Evolutionary conservation across 2,888 invertebrate genomes (phyloP), one percentile per base, ranked within the genome.

Genomic region (Petrolisthes cinctipes): DNA sequence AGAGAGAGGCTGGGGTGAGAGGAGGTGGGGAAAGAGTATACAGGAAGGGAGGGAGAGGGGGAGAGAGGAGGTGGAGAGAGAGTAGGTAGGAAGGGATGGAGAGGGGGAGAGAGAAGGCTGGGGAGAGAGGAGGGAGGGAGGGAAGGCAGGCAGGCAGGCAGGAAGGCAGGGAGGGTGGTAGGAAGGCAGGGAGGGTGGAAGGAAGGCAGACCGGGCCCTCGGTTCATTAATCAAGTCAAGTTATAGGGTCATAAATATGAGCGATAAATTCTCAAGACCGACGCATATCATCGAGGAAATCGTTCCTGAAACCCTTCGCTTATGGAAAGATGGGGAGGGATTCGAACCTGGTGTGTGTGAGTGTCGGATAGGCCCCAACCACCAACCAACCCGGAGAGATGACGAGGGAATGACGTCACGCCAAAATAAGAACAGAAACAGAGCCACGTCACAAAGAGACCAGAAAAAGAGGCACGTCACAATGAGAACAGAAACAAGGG

Each of bases 171-270:
- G n/a, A 79, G 53, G 20, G 5, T 1, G 61, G 17, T 1, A 61
- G 61, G 17, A 1, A 61, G 61, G 17, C 11, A 17, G 61, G 17
- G 1, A 61, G 61, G 61, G 20, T 73, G 56, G 68, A 78, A 75
- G 75, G 75, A 51, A 20, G 81, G 17, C 20, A 53, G 37, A 11
- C 61, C 23, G 37, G 54, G 73, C 9, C 75, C 75, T 56, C 81
- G 79, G 68, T 86, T 83, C 86, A 86, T 86, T 83, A 83, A 86
- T 86, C 86, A 86, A 83, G 68, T 86, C 86, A 86, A 86, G 86
- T 86, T 86, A 86, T 86, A 71, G 86, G 83, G 86, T 56, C 86
- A 86, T 86, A 86, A 86, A 86, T 86, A 86, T 79, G 82, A 86
- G 82, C 78, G 86, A 86, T 86, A 82, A 82, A 83, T 83, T 79